phyloP scores from a whole-genome alignment of 2,797 vertebrate species.

The Ataeniobius toweri region DNA sequence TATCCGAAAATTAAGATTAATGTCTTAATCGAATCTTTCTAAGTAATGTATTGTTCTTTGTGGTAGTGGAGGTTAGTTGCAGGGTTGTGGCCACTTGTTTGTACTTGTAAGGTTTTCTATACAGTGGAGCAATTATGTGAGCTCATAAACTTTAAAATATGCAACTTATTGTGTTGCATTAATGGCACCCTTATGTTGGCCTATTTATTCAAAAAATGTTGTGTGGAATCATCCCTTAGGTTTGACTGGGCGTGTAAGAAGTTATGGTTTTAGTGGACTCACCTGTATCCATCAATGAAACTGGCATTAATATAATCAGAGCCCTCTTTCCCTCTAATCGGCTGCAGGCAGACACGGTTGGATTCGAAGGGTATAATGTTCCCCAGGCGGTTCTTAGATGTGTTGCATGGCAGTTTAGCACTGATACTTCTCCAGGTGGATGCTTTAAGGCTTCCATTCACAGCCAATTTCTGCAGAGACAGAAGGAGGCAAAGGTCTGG shows the following conservation, averaged over 20 bases:
- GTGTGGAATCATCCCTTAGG: background rate
- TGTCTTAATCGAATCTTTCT: too few species aligned
- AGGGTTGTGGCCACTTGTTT: too few species aligned
- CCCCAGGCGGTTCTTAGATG: conserved; percentile 96
- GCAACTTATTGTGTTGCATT: too few species aligned
- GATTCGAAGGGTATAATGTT: conserved; percentile 97
- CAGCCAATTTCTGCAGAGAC: conserved; percentile 80
- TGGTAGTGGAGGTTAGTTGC: too few species aligned
- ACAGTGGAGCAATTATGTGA: too few species aligned
- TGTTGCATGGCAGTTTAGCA: conserved; percentile 96
- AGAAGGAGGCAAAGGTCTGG: background rate
- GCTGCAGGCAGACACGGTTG: conserved; percentile 92
- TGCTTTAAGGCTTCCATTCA: conserved; percentile 84
- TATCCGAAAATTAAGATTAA: too few species aligned
- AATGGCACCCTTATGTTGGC: too few species aligned
- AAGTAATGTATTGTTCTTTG: too few species aligned
- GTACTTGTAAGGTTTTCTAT: too few species aligned
- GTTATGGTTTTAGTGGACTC: conserved; percentile 23
- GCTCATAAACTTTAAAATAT: too few species aligned
- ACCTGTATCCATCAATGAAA: conserved; percentile 97
- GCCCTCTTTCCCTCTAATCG: conserved; percentile 94
- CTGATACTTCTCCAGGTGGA: conserved; percentile 96
- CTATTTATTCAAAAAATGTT: background rate
- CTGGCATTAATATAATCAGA: conserved; percentile 98
- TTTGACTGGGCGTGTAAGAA: background rate